Evolutionary conservation across 2,113 vertebrate species (phyloP).

Genomic region (Podiceps cristatus): DNA sequence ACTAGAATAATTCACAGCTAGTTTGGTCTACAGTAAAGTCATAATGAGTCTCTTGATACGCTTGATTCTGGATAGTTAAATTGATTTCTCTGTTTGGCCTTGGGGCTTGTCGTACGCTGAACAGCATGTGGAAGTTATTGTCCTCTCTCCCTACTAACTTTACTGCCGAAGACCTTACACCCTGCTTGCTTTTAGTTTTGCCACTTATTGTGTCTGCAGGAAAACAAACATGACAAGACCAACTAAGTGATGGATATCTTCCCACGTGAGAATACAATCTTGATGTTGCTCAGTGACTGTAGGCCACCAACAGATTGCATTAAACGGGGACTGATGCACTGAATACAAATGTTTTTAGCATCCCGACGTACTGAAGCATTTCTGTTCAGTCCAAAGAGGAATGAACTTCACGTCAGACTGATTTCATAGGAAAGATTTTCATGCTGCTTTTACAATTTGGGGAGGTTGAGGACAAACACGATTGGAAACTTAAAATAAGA

Average conservation of each 20-base stretch:
- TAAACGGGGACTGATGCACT: neutral
- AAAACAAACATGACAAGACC: conserved; percentile 45
- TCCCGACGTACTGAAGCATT: neutral
- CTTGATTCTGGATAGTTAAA: neutral
- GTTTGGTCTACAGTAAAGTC: neutral
- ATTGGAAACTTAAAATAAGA: neutral
- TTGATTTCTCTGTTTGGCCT: conserved; percentile 21
- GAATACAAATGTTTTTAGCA: conserved; percentile 45
- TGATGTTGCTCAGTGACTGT: neutral
- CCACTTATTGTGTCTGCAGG: conserved; percentile 30
- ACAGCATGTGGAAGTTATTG: neutral
- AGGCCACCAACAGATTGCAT: conserved; percentile 48
- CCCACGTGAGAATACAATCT: conserved; percentile 46
- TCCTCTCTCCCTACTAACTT: neutral
- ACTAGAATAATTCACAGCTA: neutral
- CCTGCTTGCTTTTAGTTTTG: neutral
- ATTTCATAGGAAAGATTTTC: neutral
- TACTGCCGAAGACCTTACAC: neutral
- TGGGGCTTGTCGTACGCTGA: neutral
- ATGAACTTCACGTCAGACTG: neutral
- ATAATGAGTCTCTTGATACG: neutral
- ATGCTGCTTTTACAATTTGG: neutral
- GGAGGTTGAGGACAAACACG: neutral
- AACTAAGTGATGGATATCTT: conserved; percentile 37
- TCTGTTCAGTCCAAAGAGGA: neutral